phyloP scores from a whole-genome alignment of 2,797 vertebrate species.

The Gymnoscopelus microlampas region DNA sequence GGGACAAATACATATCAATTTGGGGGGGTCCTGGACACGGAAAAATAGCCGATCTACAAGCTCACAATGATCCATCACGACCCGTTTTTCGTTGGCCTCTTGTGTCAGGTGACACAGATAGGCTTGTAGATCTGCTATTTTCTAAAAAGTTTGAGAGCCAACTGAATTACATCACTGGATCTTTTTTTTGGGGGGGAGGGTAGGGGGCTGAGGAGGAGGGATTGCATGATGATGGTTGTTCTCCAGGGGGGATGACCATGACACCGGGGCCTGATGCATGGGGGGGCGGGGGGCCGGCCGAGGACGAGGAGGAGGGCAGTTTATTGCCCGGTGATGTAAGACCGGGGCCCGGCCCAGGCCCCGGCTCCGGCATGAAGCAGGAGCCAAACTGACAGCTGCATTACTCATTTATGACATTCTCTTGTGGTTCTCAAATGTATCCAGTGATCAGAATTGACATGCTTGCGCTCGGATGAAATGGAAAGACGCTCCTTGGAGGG shows the following conservation, averaged over 20 bases:
- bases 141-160: neutral
- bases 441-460: constrained; percentile 65
- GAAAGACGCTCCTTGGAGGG: constrained; percentile 42
- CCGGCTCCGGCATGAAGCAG: constrained; percentile 18
- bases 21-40: no score
- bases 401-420: constrained; percentile 69
- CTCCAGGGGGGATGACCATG: constrained; percentile 39
- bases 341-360: constrained; percentile 1
- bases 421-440: constrained; percentile 65
- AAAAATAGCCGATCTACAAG: no score
- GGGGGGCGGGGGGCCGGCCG: no score
- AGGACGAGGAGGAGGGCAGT: constrained; percentile 23
- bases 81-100: no score
- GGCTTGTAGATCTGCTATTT: no score
- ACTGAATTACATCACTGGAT: constrained; percentile 26
- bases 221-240: neutral
- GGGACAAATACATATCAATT: no score
- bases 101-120: no score
- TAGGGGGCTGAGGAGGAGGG: no score
- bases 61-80: no score
- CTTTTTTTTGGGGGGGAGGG: constrained; percentile 21
- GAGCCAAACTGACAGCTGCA: constrained; percentile 70
- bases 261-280: constrained; percentile 37
- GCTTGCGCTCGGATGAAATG: constrained; percentile 58
- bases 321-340: constrained; percentile 44